A percentile compares a stretch with the other conserved stretches of the same genome.
These are phyloP conservation scores for Montifringilla adamsi DNA, from an alignment of 2,113 vertebrate species.

Conservation along the genomic window DNA sequence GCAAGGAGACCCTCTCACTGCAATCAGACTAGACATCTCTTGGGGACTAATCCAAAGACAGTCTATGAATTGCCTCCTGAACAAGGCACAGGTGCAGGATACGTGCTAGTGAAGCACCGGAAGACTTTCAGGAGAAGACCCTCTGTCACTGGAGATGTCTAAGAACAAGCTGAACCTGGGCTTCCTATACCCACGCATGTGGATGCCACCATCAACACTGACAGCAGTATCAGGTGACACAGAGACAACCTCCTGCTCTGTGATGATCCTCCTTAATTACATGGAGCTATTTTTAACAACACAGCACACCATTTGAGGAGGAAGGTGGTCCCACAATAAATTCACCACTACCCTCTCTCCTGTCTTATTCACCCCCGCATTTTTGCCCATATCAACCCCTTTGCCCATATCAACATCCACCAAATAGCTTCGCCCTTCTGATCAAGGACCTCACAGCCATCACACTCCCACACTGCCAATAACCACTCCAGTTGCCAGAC, in stretches of 20 bases:
- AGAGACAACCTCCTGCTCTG: background rate
- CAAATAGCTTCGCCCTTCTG: background rate
- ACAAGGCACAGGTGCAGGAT: background rate
- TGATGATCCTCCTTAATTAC: background rate
- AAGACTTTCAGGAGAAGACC: background rate
- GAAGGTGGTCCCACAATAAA: background rate
- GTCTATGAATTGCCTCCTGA: background rate
- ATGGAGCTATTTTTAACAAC: background rate
- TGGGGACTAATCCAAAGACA: background rate
- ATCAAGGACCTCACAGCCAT: background rate
- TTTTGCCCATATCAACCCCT: background rate
- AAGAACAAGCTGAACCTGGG: background rate
- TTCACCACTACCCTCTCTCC: background rate
- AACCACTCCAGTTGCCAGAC: accelerated
- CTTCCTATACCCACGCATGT: background rate
- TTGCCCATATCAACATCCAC: background rate
- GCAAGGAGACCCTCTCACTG: background rate
- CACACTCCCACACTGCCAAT: no score
- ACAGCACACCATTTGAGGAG: background rate
- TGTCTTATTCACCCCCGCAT: background rate
- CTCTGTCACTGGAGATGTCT: background rate
- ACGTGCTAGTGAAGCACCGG: background rate
- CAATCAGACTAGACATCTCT: background rate
- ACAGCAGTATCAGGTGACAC: background rate
- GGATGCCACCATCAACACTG: background rate